Base-by-base conservation (phyloP, 2,797 vertebrate genomes). In the Phataginus tricuspis region DNA sequence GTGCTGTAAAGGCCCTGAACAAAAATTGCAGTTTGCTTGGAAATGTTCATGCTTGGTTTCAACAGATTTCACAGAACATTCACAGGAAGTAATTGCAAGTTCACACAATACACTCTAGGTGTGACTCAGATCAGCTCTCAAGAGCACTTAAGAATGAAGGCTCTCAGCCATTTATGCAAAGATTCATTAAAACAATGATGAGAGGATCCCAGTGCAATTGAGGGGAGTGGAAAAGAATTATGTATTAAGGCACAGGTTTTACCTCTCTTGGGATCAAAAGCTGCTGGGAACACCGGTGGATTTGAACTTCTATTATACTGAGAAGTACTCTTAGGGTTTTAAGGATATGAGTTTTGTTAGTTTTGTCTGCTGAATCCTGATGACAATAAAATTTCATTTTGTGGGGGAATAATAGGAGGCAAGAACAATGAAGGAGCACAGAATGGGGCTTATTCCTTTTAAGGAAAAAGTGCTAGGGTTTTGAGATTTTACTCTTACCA, bases 351-450 rank as follows among this genome's bases (percentile, higher is more conserved):
- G 16, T 59, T 42, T 42, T 66, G 34, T 75, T 95, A 91, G 42
- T 86, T 94, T 93, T 90, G 80, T 39, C 84, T 85, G 55, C n/a
- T 79, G 66, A 90, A 77, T 91, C 59, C 90, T 89, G 51, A 37
- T 72, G 66, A 85, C 53, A 90, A 93, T 91, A 89, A 55, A 82
- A 75, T 91, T 87, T 91, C 18, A 87, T 93, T 96, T 91, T 84
- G 53, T 86, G 18, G 37, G 37, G 18, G 21, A 86, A 79, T 55
- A 78, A 21, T 68, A 75, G n/a, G 37, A 72, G 8, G 34, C 7
- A 92, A 39, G 89, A 80, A 80, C 12, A 94, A 25, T 4, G 55
- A 86, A 84, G 27, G 21, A 31, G 63, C 14, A 78, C 18, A 69
- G 88, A 92, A 87, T 53, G 37, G 66, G 23, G 23, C 7, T 75